Evolutionary conservation across 2,797 vertebrate genomes (phyloP).

Genomic region (Myotis pilosus): DNA sequence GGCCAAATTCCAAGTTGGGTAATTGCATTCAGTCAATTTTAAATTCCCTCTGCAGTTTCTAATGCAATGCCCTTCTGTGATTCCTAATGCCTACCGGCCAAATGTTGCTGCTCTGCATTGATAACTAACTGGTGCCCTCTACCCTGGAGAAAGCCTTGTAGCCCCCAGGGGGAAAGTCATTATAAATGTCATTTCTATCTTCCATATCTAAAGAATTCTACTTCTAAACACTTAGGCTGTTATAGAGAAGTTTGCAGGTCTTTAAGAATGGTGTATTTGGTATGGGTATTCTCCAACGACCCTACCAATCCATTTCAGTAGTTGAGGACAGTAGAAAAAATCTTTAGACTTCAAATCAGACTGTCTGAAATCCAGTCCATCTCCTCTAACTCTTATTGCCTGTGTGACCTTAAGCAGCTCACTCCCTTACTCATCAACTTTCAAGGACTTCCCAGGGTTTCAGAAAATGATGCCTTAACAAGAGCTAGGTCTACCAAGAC

Average conservation of each 20-base stretch:
- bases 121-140: conserved; percentile 15
- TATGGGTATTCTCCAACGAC: not conserved
- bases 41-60: conserved; percentile 73
- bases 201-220: not conserved
- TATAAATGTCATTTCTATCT: not conserved
- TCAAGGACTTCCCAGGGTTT: not conserved
- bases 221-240: not conserved
- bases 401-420: not conserved
- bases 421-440: not conserved
- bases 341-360: not conserved
- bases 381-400: not conserved
- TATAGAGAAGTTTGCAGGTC: not conserved
- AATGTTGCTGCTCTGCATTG: conserved; percentile 35
- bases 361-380: not conserved
- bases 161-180: not conserved
- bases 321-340: not conserved
- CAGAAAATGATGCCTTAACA: not conserved
- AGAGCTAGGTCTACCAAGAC: not conserved
- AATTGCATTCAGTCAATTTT: conserved; percentile 71
- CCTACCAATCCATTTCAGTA: rapidly evolving
- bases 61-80: conserved; percentile 66
- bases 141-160: not conserved
- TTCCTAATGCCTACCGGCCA: conserved; percentile 49
- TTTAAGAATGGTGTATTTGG: not conserved
- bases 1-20: conserved; percentile 72